Evolutionary conservation across 2,113 vertebrate species (phyloP).

Genomic region (Nibea coibor): DNA sequence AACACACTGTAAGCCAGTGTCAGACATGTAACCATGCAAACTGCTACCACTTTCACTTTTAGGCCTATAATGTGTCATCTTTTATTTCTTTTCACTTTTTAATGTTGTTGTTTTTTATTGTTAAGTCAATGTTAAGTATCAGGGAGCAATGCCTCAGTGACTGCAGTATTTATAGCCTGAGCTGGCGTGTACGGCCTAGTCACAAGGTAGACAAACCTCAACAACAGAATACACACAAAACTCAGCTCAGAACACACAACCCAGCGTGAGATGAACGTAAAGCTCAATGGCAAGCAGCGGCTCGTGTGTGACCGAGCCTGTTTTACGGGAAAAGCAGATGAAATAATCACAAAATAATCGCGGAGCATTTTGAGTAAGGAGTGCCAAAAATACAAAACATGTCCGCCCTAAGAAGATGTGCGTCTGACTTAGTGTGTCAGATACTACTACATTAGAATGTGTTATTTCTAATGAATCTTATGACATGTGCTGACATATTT

Average conservation of each 20-base stretch:
- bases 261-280: not conserved
- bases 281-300: too few species aligned
- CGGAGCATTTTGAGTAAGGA: too few species aligned
- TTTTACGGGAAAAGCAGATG: too few species aligned
- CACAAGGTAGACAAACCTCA: not conserved
- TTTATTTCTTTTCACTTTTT: not conserved
- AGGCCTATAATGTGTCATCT: not conserved
- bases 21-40: not conserved
- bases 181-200: not conserved
- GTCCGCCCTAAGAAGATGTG: too few species aligned
- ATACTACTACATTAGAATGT: too few species aligned
- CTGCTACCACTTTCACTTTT: too few species aligned
- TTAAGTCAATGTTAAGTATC: not conserved
- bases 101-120: not conserved
- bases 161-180: not conserved
- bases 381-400: too few species aligned
- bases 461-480: too few species aligned
- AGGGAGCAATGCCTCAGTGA: not conserved
- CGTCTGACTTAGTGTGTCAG: too few species aligned
- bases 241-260: not conserved
- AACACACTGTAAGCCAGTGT: not conserved
- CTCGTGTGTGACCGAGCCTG: too few species aligned
- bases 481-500: too few species aligned
- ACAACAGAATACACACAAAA: not conserved
- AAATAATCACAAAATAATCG: too few species aligned